Percentiles rank a stretch among this genome's conserved stretches.
Conservation (phyloP, 2,888 invertebrate species). For the Nomada fucata region DNA sequence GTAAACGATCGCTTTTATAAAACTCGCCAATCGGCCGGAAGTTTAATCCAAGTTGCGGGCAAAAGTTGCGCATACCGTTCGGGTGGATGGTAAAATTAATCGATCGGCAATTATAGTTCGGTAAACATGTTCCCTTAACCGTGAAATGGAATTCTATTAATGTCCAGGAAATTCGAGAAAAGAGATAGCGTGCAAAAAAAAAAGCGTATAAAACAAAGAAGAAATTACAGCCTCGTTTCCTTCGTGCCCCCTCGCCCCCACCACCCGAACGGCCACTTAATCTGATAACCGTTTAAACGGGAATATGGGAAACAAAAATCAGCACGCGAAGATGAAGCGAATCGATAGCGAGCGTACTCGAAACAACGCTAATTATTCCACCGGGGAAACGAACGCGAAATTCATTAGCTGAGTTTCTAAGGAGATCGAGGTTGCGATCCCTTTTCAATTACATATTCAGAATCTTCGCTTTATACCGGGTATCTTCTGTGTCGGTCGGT, state of each 20-base stretch:
- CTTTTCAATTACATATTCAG: slow-evolving; percentile 45
- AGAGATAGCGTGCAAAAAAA: slow-evolving; percentile 23
- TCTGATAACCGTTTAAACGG: slow-evolving; percentile 50
- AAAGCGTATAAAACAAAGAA: not conserved
- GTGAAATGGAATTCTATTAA: slow-evolving; percentile 41
- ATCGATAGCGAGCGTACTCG: slow-evolving; percentile 58
- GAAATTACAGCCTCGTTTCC: slow-evolving; percentile 54
- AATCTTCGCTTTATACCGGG: slow-evolving; percentile 12
- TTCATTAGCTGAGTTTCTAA: slow-evolving; percentile 15
- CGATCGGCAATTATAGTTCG: slow-evolving; percentile 12
- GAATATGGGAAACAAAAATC: slow-evolving; percentile 64
- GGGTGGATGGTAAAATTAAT: not conserved
- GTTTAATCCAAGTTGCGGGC: not conserved
- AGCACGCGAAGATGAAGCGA: slow-evolving; percentile 62
- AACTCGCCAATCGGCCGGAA: not conserved
- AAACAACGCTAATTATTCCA: slow-evolving; percentile 58
- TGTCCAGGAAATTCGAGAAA: slow-evolving; percentile 4
- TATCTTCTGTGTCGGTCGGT: not conserved
- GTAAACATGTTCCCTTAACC: not conserved
- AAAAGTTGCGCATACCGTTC: not conserved
- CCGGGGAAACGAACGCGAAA: slow-evolving; percentile 40
- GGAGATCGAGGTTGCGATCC: slow-evolving; percentile 10
- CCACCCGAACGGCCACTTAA: slow-evolving; percentile 46
- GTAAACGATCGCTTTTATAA: slow-evolving; percentile 25
- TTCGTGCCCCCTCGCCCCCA: slow-evolving; percentile 11